A percentile compares a stretch with the other conserved stretches of the same genome.
Evolutionary conservation across 2,888 invertebrate genomes (phyloP).

Genomic region (Brenthis ino): DNA sequence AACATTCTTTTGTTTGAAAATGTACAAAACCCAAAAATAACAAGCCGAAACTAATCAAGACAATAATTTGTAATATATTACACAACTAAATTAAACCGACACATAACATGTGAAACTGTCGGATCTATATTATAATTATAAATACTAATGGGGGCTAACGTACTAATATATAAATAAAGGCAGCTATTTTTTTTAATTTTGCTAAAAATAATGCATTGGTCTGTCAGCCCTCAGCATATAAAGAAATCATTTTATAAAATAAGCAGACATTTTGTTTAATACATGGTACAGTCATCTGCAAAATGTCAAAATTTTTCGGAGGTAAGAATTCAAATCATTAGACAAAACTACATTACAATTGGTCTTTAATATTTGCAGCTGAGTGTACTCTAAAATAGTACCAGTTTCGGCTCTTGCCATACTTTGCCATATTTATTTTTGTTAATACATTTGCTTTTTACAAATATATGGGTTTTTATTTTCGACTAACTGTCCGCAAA

Average conservation of each 20-base stretch:
- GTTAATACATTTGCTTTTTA: constrained; percentile 80
- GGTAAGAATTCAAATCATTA: neutral
- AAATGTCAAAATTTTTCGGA: neutral
- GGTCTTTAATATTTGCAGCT: constrained; percentile 19
- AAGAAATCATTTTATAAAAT: neutral
- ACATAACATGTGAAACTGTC: neutral
- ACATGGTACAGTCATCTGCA: constrained; percentile 24
- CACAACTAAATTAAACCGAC: constrained; percentile 7
- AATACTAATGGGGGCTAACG: constrained; percentile 16
- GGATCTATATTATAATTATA: neutral
- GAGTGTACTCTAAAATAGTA: constrained; percentile 23
- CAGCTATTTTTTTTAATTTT: neutral
- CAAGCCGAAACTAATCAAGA: constrained; percentile 10
- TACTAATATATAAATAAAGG: constrained; percentile 16
- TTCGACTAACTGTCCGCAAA: constrained; percentile 77
- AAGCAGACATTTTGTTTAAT: neutral
- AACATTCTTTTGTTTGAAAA: neutral
- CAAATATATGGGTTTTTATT: constrained; percentile 68
- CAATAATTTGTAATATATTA: constrained; percentile 3
- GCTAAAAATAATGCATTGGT: neutral
- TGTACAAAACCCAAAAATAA: constrained; percentile 9
- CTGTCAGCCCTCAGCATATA: constrained; percentile 2
- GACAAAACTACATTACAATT: neutral
- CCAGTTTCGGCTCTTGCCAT: constrained; percentile 35
- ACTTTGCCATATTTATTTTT: constrained; percentile 60